Evolutionary conservation across 2,113 vertebrate genomes (phyloP), one percentile per base, ranked within the genome.

Genomic region (Heterotis niloticus): DNA sequence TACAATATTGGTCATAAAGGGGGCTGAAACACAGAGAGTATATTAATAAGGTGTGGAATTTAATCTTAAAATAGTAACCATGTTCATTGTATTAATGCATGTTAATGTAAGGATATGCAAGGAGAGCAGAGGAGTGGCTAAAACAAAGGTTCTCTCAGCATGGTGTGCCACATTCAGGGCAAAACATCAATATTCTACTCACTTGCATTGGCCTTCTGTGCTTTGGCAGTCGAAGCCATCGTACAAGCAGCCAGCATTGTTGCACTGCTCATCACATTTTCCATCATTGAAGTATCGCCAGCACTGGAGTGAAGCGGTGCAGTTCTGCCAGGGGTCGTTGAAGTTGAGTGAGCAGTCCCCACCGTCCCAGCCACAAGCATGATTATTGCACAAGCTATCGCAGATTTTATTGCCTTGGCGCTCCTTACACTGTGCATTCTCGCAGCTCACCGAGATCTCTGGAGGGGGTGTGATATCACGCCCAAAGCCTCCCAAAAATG

Each of bases 321-420:
- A 99, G 90, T 97, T 98, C 91, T 98, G 93, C 98, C 98, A 99
- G 1, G 98, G 97, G 0, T 95, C 87, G 0, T 95, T 87, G 86
- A 98, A 98, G 84, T 97, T 96, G 78, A 99, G 96, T 0, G 97
- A 98, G 88, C 98, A 99, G 91, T 99, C 96, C 0, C 96, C 96
- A 0, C 96, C 96, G 0, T 99, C 98, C 97, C 97, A 99, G 80
- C 92, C 94, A 0, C 98, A 99, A 0, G 90, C 94, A 0, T 98
- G 94, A 87, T 91, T 95, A 90, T 99, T 98, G 86, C 98, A 99
- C 0, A 84, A 83, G 26, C 82, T 81, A 0, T 95, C 94, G 11
- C 98, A 99, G 78, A 92, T 84, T 85, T 93, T 93, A 90, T 99
- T 93, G 83, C 93, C 90, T 0, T 94, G 92, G 0, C 90, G 92